These are phyloP conservation scores for Selene dorsalis DNA, from an alignment of 2,797 vertebrate genomes.

Conservation along the genomic window DNA sequence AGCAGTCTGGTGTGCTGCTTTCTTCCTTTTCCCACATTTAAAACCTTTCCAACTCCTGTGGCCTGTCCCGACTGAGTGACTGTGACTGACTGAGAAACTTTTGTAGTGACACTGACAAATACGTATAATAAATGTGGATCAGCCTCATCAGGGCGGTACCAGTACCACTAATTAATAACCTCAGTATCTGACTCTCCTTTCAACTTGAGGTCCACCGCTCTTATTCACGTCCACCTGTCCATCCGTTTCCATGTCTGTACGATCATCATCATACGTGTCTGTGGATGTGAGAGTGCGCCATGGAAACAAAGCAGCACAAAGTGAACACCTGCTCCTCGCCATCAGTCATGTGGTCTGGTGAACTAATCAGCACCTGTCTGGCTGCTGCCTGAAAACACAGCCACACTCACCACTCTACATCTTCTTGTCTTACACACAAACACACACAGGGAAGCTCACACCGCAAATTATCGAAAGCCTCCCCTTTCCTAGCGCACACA, in stretches of 20 bases:
- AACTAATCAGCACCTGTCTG: background rate
- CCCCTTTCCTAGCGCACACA: conserved; percentile 38
- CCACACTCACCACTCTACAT: conserved; percentile 60
- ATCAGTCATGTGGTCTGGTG: background rate
- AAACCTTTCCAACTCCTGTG: too few species aligned
- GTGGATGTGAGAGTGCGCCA: too few species aligned
- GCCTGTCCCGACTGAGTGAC: too few species aligned
- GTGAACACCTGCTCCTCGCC: background rate
- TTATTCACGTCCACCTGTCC: background rate
- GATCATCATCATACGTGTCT: too few species aligned
- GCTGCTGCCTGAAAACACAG: conserved; percentile 21
- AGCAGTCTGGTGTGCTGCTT: too few species aligned
- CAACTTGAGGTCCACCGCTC: background rate
- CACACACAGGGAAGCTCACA: conserved; percentile 34
- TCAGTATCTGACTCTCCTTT: background rate
- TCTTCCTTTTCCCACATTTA: too few species aligned
- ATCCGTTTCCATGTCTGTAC: too few species aligned
- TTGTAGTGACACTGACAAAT: background rate
- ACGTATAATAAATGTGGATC: background rate
- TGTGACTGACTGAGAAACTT: too few species aligned
- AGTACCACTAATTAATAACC: background rate
- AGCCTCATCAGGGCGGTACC: background rate
- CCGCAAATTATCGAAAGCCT: conserved; percentile 59
- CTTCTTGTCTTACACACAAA: conserved; percentile 15
- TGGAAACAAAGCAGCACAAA: too few species aligned